Evolutionary conservation across 2,888 invertebrate genomes (phyloP).

Genomic region (Spodoptera exigua): DNA sequence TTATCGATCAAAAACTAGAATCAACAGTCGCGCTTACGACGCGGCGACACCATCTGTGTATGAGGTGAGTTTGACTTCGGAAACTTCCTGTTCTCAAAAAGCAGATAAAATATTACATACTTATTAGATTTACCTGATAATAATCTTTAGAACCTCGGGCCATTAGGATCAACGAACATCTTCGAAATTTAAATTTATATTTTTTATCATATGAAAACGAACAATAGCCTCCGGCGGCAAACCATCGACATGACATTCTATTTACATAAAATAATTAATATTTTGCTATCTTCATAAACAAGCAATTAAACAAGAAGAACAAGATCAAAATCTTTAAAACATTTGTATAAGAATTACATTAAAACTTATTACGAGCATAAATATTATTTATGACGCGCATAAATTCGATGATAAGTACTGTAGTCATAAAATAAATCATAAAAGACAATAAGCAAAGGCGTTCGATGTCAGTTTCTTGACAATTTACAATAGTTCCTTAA

Average conservation of each 20-base stretch:
- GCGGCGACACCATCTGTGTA: too few species aligned
- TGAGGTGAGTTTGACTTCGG: too few species aligned
- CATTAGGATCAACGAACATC: neutral
- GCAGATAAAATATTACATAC: conserved; percentile 7
- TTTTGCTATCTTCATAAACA: conserved; percentile 44
- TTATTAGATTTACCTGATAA: conserved; percentile 51
- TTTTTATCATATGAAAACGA: neutral
- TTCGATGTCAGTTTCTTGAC: conserved; percentile 61
- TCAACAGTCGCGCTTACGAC: too few species aligned
- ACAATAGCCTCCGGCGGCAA: conserved; percentile 38
- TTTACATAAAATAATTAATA: conserved; percentile 57
- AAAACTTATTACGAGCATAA: conserved; percentile 56
- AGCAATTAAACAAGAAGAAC: conserved; percentile 43
- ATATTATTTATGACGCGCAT: conserved; percentile 65
- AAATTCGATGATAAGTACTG: conserved; percentile 64
- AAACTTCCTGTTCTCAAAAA: neutral
- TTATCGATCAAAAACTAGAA: too few species aligned
- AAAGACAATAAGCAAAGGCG: conserved; percentile 66
- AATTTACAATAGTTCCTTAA: conserved; percentile 64
- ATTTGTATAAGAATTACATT: conserved; percentile 47
- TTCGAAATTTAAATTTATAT: too few species aligned
- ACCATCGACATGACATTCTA: conserved; percentile 36
- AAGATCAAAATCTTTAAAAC: conserved; percentile 46
- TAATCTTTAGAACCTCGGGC: conserved; percentile 22
- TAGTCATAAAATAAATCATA: conserved; percentile 71